Percentiles rank a stretch among this genome's conserved stretches.
These are phyloP conservation scores for Poeciliopsis retropinna DNA, from an alignment of 2,113 vertebrate genomes.

Conservation along the genomic window DNA sequence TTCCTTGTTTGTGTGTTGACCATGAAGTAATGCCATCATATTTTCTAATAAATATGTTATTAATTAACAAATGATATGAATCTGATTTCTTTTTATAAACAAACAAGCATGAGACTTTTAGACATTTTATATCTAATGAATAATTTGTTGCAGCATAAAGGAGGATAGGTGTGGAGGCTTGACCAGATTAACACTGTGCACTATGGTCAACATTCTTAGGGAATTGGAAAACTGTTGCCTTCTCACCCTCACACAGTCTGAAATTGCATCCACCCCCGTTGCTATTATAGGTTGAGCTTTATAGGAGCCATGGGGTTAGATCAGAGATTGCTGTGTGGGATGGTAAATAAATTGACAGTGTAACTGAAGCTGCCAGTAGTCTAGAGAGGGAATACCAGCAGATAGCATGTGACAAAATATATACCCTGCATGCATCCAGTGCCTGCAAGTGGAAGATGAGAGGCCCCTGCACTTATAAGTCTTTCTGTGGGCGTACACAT, in stretches of 20 bases:
- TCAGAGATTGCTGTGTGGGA: constrained; percentile 71
- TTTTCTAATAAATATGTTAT: not conserved
- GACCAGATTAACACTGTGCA: constrained; percentile 15
- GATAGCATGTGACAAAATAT: constrained; percentile 66
- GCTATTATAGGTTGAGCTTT: constrained; percentile 61
- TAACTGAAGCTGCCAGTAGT: constrained; percentile 72
- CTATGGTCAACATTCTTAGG: constrained; percentile 15
- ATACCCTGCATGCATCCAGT: constrained; percentile 58
- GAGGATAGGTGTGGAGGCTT: not conserved
- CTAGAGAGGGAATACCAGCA: constrained; percentile 65
- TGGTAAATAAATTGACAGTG: constrained; percentile 67
- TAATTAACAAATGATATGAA: not conserved
- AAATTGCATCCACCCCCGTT: constrained; percentile 49
- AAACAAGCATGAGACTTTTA: too few relatives aligned
- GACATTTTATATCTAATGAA: not conserved
- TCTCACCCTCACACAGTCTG: constrained; percentile 28
- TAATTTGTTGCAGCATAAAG: not conserved
- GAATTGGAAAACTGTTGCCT: constrained; percentile 47
- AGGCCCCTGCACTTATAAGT: constrained; percentile 31
- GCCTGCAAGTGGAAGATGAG: constrained; percentile 60
- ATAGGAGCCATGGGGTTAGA: constrained; percentile 69
- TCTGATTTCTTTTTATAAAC: not conserved
- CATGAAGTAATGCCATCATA: not conserved
- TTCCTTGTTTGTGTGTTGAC: not conserved
- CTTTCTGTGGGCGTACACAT: constrained; percentile 54